phyloP scores from a whole-genome alignment of 2,113 vertebrate genomes.

The Macrotis lagotis region DNA sequence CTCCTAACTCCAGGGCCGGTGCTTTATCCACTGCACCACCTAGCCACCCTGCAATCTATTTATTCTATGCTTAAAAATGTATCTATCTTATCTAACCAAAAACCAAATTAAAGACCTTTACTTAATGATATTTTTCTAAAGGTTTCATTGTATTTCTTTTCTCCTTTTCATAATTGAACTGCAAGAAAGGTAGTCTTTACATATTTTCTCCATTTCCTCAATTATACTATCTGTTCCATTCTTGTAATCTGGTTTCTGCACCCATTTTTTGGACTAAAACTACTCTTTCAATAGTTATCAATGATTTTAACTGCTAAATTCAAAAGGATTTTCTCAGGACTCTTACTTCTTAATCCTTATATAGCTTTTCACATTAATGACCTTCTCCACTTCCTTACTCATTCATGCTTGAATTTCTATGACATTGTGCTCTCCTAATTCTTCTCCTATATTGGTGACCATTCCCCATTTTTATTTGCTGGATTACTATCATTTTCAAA shows the following conservation, averaged over 20 bases:
- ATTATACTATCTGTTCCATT: not conserved
- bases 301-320: not conserved
- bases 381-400: not conserved
- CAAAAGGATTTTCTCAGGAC: not conserved
- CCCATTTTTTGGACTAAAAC: not conserved
- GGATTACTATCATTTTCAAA: not conserved
- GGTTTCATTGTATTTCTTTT: not conserved
- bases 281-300: not conserved
- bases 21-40: too few species aligned
- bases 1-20: too few species aligned
- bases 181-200: not conserved
- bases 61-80: not conserved
- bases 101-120: too few species aligned
- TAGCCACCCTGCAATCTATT: too few species aligned
- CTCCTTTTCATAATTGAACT: not conserved
- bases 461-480: not conserved
- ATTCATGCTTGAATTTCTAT: not conserved
- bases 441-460: not conserved
- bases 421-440: not conserved
- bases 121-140: too few species aligned
- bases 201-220: not conserved
- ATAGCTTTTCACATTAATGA: not conserved
- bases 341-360: not conserved
- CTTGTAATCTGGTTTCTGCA: not conserved
- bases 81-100: too few species aligned